Conservation (phyloP, 2,797 vertebrate species). For the Tolypeutes matacus region DNA sequence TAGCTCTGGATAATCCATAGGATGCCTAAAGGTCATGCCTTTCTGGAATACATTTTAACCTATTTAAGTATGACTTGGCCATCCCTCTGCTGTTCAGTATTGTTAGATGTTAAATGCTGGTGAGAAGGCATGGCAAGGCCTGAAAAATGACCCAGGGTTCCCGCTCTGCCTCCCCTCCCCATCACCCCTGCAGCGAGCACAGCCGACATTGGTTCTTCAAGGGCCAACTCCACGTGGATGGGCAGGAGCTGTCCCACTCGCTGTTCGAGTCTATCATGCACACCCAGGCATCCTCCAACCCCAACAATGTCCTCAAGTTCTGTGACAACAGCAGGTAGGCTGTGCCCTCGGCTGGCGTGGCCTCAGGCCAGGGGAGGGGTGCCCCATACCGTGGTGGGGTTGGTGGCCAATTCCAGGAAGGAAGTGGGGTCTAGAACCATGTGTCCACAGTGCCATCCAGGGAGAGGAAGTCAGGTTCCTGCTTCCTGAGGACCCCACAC, state of each 20-base stretch:
- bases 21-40: not conserved
- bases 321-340: conserved; percentile 97
- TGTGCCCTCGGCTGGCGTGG: not conserved
- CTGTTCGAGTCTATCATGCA: conserved; percentile 95
- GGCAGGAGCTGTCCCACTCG: conserved; percentile 89
- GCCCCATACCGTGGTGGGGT: not conserved
- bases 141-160: not conserved
- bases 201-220: conserved; percentile 98
- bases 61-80: not conserved
- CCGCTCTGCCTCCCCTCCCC: not conserved
- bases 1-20: not conserved
- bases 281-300: conserved; percentile 94
- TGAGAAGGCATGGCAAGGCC: not conserved
- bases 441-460: conserved; percentile 90
- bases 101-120: not conserved
- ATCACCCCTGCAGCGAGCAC: conserved; percentile 91
- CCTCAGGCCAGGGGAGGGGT: fast-evolving
- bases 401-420: not conserved
- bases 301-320: conserved; percentile 97
- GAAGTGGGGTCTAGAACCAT: not conserved
- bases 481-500: conserved; percentile 90
- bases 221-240: conserved; percentile 92
- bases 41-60: conserved; percentile 9
- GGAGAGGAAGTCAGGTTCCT: conserved; percentile 90
- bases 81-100: not conserved